A percentile compares a stretch with the other conserved stretches of the same genome.
Conservation (phyloP, 1,140 invertebrate species). For the Littorina saxatilis region DNA sequence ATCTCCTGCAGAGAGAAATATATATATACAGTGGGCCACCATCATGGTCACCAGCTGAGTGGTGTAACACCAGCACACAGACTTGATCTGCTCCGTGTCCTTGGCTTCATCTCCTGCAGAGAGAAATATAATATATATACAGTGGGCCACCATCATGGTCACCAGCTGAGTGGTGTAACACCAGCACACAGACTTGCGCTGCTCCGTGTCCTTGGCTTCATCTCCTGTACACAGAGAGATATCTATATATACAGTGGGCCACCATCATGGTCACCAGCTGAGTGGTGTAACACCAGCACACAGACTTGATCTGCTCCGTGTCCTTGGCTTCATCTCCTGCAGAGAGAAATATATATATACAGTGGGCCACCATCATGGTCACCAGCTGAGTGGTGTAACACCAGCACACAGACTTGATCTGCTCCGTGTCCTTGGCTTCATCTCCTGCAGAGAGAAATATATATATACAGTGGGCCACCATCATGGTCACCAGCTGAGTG, state of each 20-base stretch:
- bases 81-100: too few species aligned
- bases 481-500: slow-evolving; percentile 83
- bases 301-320: slow-evolving; percentile 82
- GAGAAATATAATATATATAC: too few species aligned
- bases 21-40: too few species aligned
- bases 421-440: slow-evolving; percentile 74
- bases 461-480: slow-evolving; percentile 84
- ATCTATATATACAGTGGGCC: too few species aligned
- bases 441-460: too few species aligned
- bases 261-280: slow-evolving; percentile 86
- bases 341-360: too few species aligned
- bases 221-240: slow-evolving; percentile 60
- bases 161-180: slow-evolving; percentile 87
- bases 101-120: too few species aligned
- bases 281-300: slow-evolving; percentile 84
- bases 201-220: slow-evolving; percentile 74
- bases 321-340: slow-evolving; percentile 71
- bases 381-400: slow-evolving; percentile 87
- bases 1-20: slow-evolving; percentile 48
- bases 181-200: slow-evolving; percentile 85
- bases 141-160: slow-evolving; percentile 82
- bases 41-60: too few species aligned
- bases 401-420: slow-evolving; percentile 85
- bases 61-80: too few species aligned
- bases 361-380: slow-evolving; percentile 82